These are phyloP conservation scores for Chelonus formosanus DNA, from an alignment of 2,888 invertebrate genomes.

Conservation along the genomic window DNA sequence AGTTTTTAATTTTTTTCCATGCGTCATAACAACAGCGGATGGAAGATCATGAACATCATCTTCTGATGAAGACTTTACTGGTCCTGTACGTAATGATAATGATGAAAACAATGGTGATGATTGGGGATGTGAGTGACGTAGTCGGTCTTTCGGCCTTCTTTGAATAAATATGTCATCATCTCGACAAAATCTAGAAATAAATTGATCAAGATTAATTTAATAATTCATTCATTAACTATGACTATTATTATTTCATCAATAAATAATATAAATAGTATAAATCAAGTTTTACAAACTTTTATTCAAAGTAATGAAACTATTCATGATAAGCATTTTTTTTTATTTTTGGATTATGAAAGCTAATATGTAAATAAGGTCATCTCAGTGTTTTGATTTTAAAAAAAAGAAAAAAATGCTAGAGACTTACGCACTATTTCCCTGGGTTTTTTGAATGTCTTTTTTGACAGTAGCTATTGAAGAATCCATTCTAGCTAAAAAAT, in stretches of 20 bases:
- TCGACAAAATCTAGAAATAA: conserved; percentile 66
- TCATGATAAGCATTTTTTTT: too few species aligned
- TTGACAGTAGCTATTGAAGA: conserved; percentile 85
- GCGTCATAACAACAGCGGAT: conserved; percentile 77
- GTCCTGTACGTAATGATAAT: conserved; percentile 47
- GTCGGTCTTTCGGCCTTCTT: conserved; percentile 68
- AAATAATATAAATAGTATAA: too few species aligned
- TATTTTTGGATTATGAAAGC: too few species aligned
- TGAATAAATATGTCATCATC: conserved; percentile 69
- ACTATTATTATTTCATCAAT: neutral
- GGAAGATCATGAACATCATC: conserved; percentile 65
- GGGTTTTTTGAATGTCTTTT: conserved; percentile 82
- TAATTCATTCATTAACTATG: neutral
- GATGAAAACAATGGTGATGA: conserved; percentile 61
- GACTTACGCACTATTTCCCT: conserved; percentile 83
- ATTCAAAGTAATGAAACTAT: too few species aligned
- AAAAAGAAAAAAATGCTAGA: conserved; percentile 17
- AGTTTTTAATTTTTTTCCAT: conserved; percentile 81
- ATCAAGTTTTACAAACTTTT: neutral
- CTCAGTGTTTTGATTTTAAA: neutral
- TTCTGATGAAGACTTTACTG: conserved; percentile 67
- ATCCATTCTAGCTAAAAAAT: conserved; percentile 85
- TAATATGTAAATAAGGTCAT: too few species aligned
- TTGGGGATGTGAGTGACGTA: conserved; percentile 69
- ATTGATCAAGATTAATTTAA: too few species aligned